Conservation (phyloP, 1,140 invertebrate genomes). For the Aleiodes sp. region DNA sequence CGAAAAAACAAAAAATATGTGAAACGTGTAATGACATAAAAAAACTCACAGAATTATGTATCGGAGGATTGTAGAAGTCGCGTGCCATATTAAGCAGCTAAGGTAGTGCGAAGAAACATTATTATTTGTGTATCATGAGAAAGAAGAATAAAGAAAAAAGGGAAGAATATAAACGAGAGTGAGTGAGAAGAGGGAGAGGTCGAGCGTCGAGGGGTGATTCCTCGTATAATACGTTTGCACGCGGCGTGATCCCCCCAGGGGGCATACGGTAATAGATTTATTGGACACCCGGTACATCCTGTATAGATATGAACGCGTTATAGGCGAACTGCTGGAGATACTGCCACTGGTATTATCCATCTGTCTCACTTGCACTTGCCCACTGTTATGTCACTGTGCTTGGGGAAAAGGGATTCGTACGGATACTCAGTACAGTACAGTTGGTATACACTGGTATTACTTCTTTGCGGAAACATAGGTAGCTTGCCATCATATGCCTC, state of each 20-base stretch:
- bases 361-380: constrained; percentile 15
- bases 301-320: constrained; percentile 55
- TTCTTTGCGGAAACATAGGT: neutral
- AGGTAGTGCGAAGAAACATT: neutral
- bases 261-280: constrained; percentile 63
- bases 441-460: neutral
- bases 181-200: constrained; percentile 33
- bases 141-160: constrained; percentile 1
- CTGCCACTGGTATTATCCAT: constrained; percentile 10
- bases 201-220: constrained; percentile 29
- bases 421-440: neutral
- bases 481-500: neutral
- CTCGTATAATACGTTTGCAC: constrained; percentile 28
- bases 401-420: neutral
- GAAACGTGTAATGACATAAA: constrained; percentile 24
- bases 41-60: neutral
- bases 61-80: neutral
- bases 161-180: too few species aligned
- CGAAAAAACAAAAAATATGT: constrained; percentile 23
- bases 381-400: neutral
- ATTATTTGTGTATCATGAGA: constrained; percentile 4
- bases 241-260: constrained; percentile 37
- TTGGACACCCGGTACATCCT: constrained; percentile 58
- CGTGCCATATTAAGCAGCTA: neutral
- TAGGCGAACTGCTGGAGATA: constrained; percentile 15